A percentile compares a stretch with the other conserved stretches of the same genome.
phyloP scores from a whole-genome alignment of 1,140 invertebrate species.

The Drosophila lacteicornis region DNA sequence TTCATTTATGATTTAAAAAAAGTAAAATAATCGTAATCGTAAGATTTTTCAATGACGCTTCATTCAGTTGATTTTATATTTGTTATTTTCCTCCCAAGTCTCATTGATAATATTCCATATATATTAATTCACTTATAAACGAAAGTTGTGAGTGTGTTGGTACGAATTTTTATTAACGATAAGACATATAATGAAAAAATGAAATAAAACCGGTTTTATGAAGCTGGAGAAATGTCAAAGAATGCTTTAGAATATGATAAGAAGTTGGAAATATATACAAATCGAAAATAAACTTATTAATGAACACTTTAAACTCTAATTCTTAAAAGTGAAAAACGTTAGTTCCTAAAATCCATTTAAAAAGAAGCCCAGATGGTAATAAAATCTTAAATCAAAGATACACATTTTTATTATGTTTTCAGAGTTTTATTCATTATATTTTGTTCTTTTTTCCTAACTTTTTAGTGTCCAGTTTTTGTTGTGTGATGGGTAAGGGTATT shows the following conservation, averaged over 20 bases:
- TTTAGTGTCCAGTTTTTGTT: constrained; percentile 32
- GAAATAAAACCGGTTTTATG: constrained; percentile 4
- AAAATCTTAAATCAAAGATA: neutral
- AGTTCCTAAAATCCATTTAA: neutral
- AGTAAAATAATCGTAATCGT: neutral
- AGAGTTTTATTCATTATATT: constrained; percentile 35
- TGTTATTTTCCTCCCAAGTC: neutral
- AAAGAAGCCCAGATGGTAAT: neutral
- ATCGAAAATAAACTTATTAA: neutral
- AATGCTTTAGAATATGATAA: neutral
- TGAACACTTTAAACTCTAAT: neutral
- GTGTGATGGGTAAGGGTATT: constrained; percentile 32
- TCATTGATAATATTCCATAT: constrained; percentile 10
- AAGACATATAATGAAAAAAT: constrained; percentile 13
- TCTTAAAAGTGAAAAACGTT: too few species aligned
- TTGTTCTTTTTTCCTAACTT: constrained; percentile 44
- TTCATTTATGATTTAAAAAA: too few species aligned
- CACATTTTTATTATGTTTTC: constrained; percentile 16
- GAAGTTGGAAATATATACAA: neutral
- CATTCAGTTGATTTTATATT: neutral
- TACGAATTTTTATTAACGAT: constrained; percentile 17
- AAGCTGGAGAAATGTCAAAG: constrained; percentile 1
- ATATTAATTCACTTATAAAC: neutral
- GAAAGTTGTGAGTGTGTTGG: neutral
- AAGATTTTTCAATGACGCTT: too few species aligned